Evolutionary conservation across 1,140 invertebrate genomes (phyloP).

Genomic region (Pristionchus pacificus): DNA sequence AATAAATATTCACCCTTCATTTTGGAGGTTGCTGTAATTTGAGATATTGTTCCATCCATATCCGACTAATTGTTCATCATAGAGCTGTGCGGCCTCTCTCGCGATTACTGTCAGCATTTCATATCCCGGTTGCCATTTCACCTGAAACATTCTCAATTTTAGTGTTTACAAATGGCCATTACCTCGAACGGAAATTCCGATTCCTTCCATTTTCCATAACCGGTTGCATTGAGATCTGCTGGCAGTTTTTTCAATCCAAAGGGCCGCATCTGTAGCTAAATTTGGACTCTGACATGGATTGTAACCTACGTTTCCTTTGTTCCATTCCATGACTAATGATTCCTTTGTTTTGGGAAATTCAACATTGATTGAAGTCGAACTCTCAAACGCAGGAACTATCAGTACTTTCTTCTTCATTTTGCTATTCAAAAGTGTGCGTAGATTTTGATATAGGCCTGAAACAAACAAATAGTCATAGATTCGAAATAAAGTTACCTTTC

Average conservation of each 20-base stretch:
- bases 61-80: conserved; percentile 82
- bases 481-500: background rate
- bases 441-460: background rate
- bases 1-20: conserved; percentile 63
- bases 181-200: conserved; percentile 2
- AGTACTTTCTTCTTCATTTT: background rate
- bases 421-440: background rate
- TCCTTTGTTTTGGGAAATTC: background rate
- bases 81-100: conserved; percentile 70
- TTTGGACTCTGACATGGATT: background rate
- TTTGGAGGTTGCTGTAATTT: conserved; percentile 81
- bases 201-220: conserved; percentile 9
- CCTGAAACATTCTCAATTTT: too few relatives aligned
- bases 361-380: background rate
- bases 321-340: background rate
- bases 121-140: conserved; percentile 82
- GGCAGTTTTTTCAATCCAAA: conserved; percentile 14
- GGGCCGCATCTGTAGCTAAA: conserved; percentile 8
- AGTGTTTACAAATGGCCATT: too few relatives aligned
- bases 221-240: conserved; percentile 12
- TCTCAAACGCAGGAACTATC: conserved; percentile 25
- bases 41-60: conserved; percentile 88
- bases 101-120: conserved; percentile 84
- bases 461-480: too few relatives aligned
- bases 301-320: background rate